Conservation (phyloP, 2,113 vertebrate species). For the Poecile atricapillus region DNA sequence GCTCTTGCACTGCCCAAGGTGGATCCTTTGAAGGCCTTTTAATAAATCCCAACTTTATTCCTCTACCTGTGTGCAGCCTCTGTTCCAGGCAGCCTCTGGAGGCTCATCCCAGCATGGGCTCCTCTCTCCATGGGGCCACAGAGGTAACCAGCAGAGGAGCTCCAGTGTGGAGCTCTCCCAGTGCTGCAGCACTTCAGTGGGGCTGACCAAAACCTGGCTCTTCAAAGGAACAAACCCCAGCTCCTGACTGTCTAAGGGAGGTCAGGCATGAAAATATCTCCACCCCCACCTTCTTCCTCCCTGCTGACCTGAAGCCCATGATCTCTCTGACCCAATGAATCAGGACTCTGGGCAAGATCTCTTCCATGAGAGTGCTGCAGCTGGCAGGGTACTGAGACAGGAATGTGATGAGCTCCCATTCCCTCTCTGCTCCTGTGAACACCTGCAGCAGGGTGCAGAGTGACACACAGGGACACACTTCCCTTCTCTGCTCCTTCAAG, state of each 20-base stretch:
- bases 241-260: neutral
- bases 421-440: neutral
- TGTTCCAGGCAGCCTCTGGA: too few species aligned
- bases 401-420: neutral
- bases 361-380: neutral
- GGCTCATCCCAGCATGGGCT: neutral
- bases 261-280: neutral
- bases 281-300: fast-evolving
- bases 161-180: neutral
- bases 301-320: neutral
- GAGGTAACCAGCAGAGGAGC: too few species aligned
- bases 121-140: neutral
- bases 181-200: neutral
- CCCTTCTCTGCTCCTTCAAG: neutral
- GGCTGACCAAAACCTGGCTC: neutral
- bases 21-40: too few species aligned
- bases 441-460: neutral
- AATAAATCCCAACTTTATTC: too few species aligned
- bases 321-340: neutral
- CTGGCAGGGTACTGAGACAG: neutral
- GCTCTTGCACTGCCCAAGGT: too few species aligned
- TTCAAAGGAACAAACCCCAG: neutral
- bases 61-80: too few species aligned
- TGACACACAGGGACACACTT: fast-evolving
- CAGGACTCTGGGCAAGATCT: neutral